A percentile compares a stretch with the other conserved stretches of the same genome.
Conservation (phyloP, 2,888 invertebrate genomes). For the Metopia argyrocephala region DNA sequence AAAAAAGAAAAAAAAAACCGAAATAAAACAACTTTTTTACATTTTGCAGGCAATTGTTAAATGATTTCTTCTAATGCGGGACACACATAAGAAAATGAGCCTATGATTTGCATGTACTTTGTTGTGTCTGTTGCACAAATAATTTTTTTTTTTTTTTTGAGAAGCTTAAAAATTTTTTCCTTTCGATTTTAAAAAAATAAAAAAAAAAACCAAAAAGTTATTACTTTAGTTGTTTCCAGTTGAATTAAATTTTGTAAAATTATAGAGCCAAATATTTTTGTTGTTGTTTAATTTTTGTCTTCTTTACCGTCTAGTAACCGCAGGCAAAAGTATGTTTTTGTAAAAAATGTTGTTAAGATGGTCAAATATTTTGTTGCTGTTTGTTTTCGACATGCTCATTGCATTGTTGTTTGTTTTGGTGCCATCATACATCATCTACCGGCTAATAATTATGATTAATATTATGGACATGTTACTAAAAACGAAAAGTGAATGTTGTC, state of each 20-base stretch:
- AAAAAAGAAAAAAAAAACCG: not conserved
- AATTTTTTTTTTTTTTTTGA: not conserved
- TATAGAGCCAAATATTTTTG: not conserved
- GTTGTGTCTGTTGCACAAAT: not conserved
- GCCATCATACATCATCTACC: constrained; percentile 39
- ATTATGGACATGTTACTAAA: not conserved
- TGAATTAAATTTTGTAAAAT: too few species aligned
- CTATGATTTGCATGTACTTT: constrained; percentile 18
- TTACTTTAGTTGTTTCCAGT: too few species aligned
- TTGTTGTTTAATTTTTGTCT: not conserved
- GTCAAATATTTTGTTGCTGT: not conserved
- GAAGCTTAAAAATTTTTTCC: too few species aligned
- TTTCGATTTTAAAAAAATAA: too few species aligned
- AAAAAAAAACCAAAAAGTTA: too few species aligned
- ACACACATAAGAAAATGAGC: too few species aligned
- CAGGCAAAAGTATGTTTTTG: not conserved
- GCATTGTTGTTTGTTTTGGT: constrained; percentile 9
- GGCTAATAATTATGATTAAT: constrained; percentile 41
- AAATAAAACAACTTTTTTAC: not conserved
- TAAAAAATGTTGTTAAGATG: not conserved
- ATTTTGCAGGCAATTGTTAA: not conserved
- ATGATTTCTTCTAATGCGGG: constrained; percentile 17
- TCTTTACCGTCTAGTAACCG: not conserved
- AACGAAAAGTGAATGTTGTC: constrained; percentile 44
- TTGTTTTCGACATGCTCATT: not conserved